Percentiles rank a stretch among this genome's conserved stretches.
Conservation (phyloP, 2,113 vertebrate species). For the Pyxicephalus adspersus region DNA sequence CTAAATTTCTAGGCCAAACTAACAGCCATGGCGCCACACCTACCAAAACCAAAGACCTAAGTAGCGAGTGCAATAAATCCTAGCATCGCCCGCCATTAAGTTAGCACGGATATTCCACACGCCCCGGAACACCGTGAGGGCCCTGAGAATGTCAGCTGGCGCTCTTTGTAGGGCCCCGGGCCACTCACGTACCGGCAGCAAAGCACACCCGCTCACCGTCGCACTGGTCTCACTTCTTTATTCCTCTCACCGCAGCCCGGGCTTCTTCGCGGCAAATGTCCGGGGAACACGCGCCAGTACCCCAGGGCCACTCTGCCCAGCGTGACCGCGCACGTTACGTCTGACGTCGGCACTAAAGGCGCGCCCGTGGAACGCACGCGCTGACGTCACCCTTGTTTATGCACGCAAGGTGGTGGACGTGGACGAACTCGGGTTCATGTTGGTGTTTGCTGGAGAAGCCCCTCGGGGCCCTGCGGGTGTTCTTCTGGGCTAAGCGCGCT, state of each 20-base stretch:
- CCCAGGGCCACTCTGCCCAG: background rate
- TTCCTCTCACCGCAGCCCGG: background rate
- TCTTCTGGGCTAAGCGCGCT: background rate
- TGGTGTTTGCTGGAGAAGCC: conserved; percentile 10
- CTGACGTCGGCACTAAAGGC: background rate
- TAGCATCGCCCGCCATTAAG: no score
- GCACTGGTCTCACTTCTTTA: conserved; percentile 27
- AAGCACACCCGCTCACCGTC: background rate
- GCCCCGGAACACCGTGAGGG: no score
- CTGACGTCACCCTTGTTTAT: conserved; percentile 22
- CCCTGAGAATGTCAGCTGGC: conserved; percentile 29
- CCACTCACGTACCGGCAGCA: background rate
- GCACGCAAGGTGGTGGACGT: background rate
- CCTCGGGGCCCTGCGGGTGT: conserved; percentile 23
- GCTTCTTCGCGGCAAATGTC: background rate
- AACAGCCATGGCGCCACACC: no score
- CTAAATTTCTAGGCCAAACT: no score
- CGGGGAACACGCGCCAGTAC: background rate
- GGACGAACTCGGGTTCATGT: conserved; percentile 1
- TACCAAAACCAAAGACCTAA: no score
- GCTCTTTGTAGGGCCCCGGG: conserved; percentile 3
- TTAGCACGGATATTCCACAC: no score
- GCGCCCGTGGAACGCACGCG: background rate
- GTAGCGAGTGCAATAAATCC: no score
- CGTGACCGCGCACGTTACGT: background rate